phyloP scores from a whole-genome alignment of 30 jellyfish, hydroid and myxozoan species.

The Calvadosia cruxmelitensis region DNA sequence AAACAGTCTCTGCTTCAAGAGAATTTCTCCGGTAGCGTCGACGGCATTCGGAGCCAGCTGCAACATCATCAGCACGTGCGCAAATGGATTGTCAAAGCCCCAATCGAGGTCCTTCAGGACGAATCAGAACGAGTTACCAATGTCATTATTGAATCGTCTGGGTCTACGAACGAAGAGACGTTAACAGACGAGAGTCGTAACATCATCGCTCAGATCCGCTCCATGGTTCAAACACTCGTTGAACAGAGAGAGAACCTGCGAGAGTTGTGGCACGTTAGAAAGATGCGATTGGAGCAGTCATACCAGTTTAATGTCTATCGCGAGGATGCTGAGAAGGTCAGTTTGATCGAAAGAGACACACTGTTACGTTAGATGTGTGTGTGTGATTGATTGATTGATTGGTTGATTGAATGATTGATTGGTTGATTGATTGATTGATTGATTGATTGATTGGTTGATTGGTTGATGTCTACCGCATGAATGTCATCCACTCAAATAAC shows the following conservation, averaged over 20 bases:
- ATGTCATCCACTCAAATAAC: not conserved
- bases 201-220: constrained; percentile 46
- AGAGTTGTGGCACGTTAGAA: constrained; percentile 80
- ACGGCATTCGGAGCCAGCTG: constrained; percentile 68
- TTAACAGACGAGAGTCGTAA: constrained; percentile 67
- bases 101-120: constrained; percentile 69
- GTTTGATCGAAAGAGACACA: too few relatives aligned
- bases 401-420: too few relatives aligned
- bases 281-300: constrained; percentile 61
- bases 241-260: constrained; percentile 54
- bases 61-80: constrained; percentile 85
- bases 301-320: constrained; percentile 71
- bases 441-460: too few relatives aligned
- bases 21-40: constrained; percentile 60
- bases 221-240: constrained; percentile 63
- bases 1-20: constrained; percentile 75
- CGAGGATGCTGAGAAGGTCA: constrained; percentile 91
- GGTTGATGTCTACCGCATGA: not conserved
- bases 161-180: constrained; percentile 46
- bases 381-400: too few relatives aligned
- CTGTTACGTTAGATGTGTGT: too few relatives aligned
- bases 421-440: too few relatives aligned
- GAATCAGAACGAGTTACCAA: constrained; percentile 45
- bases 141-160: constrained; percentile 54
- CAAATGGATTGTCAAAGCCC: constrained; percentile 95